Conservation (phyloP, 2,888 invertebrate species). For the Ypsolopha scabrella region DNA sequence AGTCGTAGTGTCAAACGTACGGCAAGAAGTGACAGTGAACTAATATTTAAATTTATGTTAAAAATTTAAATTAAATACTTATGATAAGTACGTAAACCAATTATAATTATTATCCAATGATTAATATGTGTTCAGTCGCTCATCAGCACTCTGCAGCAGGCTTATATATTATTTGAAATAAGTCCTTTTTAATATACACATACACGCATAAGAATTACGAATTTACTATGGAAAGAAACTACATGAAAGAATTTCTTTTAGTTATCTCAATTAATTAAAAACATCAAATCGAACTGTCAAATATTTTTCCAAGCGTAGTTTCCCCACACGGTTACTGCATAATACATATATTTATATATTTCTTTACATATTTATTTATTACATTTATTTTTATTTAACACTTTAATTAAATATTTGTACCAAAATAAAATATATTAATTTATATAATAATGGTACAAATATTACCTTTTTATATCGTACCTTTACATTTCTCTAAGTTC, state of each 20-base stretch:
- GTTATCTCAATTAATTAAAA: constrained; percentile 34
- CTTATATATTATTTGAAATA: too few relatives aligned
- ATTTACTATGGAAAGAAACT: constrained; percentile 56
- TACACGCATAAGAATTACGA: constrained; percentile 28
- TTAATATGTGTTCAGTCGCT: too few relatives aligned
- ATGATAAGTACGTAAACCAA: too few relatives aligned
- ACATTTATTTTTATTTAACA: neutral
- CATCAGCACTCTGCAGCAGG: too few relatives aligned
- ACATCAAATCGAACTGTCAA: constrained; percentile 57
- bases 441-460: neutral
- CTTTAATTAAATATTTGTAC: neutral
- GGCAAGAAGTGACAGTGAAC: too few relatives aligned
- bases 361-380: too few relatives aligned
- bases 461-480: neutral
- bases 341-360: neutral
- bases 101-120: too few relatives aligned
- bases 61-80: too few relatives aligned
- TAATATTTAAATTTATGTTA: too few relatives aligned
- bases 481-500: neutral
- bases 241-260: constrained; percentile 40
- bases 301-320: constrained; percentile 66
- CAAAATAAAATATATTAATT: neutral
- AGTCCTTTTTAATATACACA: constrained; percentile 19
- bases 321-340: constrained; percentile 53
- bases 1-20: too few relatives aligned